These are phyloP conservation scores for Phalanger gymnotis DNA, from an alignment of 2,797 vertebrate species.

Conservation along the genomic window DNA sequence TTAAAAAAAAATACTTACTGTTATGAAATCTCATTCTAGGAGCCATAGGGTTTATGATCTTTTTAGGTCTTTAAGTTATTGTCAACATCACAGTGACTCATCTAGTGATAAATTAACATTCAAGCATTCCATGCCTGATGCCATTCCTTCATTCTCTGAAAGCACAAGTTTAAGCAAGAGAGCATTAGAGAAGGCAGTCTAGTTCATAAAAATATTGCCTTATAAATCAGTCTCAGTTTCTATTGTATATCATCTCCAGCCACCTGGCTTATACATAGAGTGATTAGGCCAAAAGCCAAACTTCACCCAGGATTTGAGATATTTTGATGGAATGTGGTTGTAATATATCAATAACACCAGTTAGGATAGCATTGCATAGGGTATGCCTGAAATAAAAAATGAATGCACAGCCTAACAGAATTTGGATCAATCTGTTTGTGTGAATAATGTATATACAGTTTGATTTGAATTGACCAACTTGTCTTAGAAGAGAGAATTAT, in stretches of 20 bases:
- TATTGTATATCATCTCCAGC: background rate
- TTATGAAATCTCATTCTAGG: slow-evolving; percentile 16
- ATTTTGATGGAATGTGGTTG: background rate
- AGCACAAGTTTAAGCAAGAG: background rate
- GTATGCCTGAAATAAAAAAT: background rate
- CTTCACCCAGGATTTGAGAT: background rate
- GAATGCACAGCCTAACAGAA: background rate
- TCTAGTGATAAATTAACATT: background rate
- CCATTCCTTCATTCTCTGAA: background rate
- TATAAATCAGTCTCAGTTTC: background rate
- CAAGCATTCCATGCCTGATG: background rate
- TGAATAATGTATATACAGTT: background rate
- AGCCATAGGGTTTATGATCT: background rate
- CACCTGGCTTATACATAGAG: background rate
- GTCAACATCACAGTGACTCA: background rate
- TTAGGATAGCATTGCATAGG: background rate
- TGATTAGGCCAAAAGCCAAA: background rate
- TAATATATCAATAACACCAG: background rate
- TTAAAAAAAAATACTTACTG: background rate
- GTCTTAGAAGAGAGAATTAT: background rate
- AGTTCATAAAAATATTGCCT: too few relatives aligned
- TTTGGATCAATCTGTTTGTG: background rate
- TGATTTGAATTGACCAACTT: slow-evolving; percentile 1
- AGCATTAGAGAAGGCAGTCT: background rate
- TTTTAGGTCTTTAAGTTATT: slow-evolving; percentile 7